Evolutionary conservation across 2,797 vertebrate genomes (phyloP).

Genomic region (Glyptemys insculpta): DNA sequence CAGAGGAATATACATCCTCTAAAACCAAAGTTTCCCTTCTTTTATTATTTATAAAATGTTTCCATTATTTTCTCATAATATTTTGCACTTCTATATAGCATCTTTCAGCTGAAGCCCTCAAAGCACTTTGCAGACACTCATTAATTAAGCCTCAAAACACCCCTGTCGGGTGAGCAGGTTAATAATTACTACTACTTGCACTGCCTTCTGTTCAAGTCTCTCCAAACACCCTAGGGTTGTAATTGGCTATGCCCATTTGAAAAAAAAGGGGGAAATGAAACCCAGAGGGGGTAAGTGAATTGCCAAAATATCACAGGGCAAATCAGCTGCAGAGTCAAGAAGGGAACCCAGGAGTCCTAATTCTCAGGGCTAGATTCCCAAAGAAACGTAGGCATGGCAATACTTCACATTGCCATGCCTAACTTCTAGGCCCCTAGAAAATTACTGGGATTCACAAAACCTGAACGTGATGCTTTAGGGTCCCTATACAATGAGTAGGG

Average conservation of each 20-base stretch:
- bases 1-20: slow-evolving; percentile 25
- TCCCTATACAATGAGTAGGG: not conserved
- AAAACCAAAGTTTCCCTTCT: slow-evolving; percentile 63
- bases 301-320: accelerated
- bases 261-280: not conserved
- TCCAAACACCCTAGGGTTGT: not conserved
- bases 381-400: not conserved
- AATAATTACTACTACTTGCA: slow-evolving; percentile 19
- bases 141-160: slow-evolving; percentile 65
- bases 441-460: not conserved
- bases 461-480: not conserved
- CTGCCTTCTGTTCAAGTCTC: not conserved
- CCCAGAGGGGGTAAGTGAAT: not conserved
- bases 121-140: slow-evolving; percentile 48
- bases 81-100: slow-evolving; percentile 56
- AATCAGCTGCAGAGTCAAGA: not conserved
- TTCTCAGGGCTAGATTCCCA: not conserved
- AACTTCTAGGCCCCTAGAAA: not conserved
- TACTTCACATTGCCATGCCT: not conserved
- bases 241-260: not conserved
- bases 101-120: slow-evolving; percentile 68
- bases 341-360: not conserved
- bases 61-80: slow-evolving; percentile 61
- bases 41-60: slow-evolving; percentile 77
- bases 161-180: not conserved